A percentile compares a stretch with the other conserved stretches of the same genome.
Evolutionary conservation across 1,140 invertebrate genomes (phyloP).

Genomic region (Eueides isabella): DNA sequence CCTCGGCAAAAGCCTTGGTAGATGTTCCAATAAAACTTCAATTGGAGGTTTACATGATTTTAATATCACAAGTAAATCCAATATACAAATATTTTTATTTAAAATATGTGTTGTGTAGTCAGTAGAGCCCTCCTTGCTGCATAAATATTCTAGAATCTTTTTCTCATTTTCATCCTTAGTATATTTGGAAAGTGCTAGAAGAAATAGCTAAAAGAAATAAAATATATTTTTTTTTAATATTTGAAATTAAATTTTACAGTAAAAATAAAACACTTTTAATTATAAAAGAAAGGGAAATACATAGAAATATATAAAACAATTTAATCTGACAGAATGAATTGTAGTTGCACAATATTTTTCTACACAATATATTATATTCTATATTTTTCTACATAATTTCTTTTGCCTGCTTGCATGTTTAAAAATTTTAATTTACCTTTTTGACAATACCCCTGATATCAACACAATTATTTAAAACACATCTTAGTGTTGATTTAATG

Average conservation of each 20-base stretch:
- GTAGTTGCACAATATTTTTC: too few species aligned
- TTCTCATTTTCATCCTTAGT: constrained; percentile 84
- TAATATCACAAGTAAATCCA: constrained; percentile 87
- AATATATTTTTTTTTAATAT: too few species aligned
- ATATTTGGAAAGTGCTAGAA: constrained; percentile 84
- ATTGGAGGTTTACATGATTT: constrained; percentile 85
- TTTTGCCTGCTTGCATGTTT: too few species aligned
- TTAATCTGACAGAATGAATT: too few species aligned
- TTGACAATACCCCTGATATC: constrained; percentile 75
- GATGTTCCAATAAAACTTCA: constrained; percentile 86
- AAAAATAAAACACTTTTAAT: neutral
- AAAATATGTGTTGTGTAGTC: constrained; percentile 85
- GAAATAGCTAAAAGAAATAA: constrained; percentile 83
- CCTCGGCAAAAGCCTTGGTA: constrained; percentile 88
- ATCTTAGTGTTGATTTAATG: constrained; percentile 58
- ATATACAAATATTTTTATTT: constrained; percentile 82
- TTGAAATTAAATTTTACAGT: neutral
- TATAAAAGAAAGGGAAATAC: neutral
- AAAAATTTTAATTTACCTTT: too few species aligned
- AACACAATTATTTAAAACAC: constrained; percentile 70
- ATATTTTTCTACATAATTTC: too few species aligned
- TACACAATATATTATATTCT: too few species aligned
- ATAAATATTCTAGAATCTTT: constrained; percentile 85
- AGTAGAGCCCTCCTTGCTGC: constrained; percentile 85
- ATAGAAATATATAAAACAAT: too few species aligned